Base-by-base conservation (phyloP, 1,140 invertebrate species). In the Proctacanthus coquilletti region DNA sequence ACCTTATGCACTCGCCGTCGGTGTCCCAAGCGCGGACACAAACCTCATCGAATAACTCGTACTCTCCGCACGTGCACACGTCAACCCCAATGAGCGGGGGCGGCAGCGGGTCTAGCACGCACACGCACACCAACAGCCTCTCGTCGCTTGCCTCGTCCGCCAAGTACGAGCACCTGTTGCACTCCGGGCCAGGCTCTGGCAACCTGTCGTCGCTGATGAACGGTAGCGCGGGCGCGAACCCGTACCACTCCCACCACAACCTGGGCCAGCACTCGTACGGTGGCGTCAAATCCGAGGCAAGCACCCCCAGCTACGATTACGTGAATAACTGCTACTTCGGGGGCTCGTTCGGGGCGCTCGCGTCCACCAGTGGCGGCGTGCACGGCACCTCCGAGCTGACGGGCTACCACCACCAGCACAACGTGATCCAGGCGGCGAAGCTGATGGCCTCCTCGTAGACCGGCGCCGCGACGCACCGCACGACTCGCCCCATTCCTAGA, bases 401-500 rank as follows among this genome's bases (percentile, higher is more conserved):
- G 37, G 68, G 70, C 2, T 83, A 81, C 58, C 76, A 81, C 56
- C 80, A 83, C 56, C 80, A 83, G 52, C 77, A 81, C 49, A 80
- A 81, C 61, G 78, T 83, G 23, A 81, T 79, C 13, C 76, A 78
- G 29, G 75, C 79, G 29, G 78, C 80, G 14, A 83, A 83, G 50
- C 61, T 82, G 36, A 76, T 83, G 66, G 78, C 80, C 3, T 80
- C 78, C n/a, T 80, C 79, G 47, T 82, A 75, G 62, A n/a, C n/a
- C n/a, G n/a, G n/a, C n/a, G n/a, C n/a, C n/a, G n/a, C n/a, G n/a
- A n/a, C n/a, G n/a, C n/a, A 33, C n/a, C n/a, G n/a, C n/a, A n/a
- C n/a, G n/a, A n/a, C n/a, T n/a, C n/a, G n/a, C n/a, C n/a, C n/a
- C n/a, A n/a, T n/a, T n/a, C n/a, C n/a, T n/a, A n/a, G n/a, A n/a